A percentile compares a stretch with the other conserved stretches of the same genome.
Evolutionary conservation across 2,113 vertebrate species (phyloP).

Genomic region (Ptyas mucosa): DNA sequence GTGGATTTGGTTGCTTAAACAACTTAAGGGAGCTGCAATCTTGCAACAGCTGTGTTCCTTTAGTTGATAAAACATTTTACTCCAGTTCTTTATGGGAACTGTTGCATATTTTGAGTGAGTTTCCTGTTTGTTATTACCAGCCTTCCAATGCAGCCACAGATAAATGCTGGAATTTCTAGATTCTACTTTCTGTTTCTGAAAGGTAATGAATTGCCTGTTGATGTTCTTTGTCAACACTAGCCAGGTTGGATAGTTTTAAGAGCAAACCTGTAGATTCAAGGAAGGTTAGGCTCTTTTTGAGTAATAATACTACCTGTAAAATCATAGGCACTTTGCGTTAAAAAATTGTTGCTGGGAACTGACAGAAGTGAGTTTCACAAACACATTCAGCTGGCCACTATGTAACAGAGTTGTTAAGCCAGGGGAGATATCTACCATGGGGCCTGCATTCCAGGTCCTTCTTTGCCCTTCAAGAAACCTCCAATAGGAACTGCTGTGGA

Average conservation of each 20-base stretch:
- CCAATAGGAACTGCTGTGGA: neutral
- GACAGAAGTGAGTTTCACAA: neutral
- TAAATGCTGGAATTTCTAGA: neutral
- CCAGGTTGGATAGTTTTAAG: neutral
- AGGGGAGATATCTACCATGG: neutral
- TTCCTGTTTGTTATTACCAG: no score
- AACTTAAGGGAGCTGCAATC: neutral
- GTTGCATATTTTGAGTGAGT: neutral
- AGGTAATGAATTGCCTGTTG: neutral
- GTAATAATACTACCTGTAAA: neutral
- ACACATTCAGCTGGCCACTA: neutral
- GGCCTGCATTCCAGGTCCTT: neutral
- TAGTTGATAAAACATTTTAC: neutral
- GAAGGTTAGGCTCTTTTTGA: neutral
- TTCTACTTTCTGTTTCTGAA: no score
- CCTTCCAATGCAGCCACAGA: neutral
- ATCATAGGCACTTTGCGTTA: neutral
- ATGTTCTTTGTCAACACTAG: neutral
- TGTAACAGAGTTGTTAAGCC: neutral
- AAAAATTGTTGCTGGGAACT: neutral
- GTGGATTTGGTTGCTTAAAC: conserved; percentile 3
- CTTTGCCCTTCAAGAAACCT: neutral
- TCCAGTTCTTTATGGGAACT: neutral
- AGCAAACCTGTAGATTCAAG: neutral
- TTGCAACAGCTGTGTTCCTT: neutral